These are phyloP conservation scores for Conomelus anceps DNA, from an alignment of 2,888 invertebrate genomes.

Conservation along the genomic window DNA sequence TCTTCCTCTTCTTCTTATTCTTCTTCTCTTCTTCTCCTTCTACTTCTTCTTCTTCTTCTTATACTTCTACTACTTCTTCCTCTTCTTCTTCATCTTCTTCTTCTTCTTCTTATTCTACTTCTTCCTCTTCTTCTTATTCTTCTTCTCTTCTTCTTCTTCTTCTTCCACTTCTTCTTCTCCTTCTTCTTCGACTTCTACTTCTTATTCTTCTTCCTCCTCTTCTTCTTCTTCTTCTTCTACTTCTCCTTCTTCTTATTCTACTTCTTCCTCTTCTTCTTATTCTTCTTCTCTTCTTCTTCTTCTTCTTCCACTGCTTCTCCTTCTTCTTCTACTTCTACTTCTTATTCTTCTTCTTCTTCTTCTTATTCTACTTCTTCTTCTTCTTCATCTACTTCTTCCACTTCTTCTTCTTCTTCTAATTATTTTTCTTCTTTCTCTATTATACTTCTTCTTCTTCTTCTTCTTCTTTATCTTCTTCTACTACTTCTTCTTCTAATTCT, in stretches of 20 bases:
- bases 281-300: background rate
- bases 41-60: background rate
- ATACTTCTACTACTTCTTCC: background rate
- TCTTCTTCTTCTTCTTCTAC: background rate
- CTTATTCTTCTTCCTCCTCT: background rate
- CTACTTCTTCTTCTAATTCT: background rate
- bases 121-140: background rate
- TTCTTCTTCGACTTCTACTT: background rate
- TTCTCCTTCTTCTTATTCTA: background rate
- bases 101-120: background rate
- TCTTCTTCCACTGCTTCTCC: background rate
- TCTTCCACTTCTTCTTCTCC: background rate
- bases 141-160: background rate
- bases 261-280: background rate
- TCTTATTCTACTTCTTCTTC: too few relatives aligned
- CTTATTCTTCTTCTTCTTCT: background rate
- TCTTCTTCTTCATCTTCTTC: background rate
- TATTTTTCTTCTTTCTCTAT: background rate
- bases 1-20: background rate
- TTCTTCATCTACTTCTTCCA: too few relatives aligned
- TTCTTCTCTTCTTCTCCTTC: background rate
- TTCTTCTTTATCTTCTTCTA: background rate
- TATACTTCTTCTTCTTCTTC: background rate
- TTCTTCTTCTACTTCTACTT: background rate
- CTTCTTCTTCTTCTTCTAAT: too few relatives aligned